Conservation (phyloP, 2,113 vertebrate species). For the Laticauda colubrina region DNA sequence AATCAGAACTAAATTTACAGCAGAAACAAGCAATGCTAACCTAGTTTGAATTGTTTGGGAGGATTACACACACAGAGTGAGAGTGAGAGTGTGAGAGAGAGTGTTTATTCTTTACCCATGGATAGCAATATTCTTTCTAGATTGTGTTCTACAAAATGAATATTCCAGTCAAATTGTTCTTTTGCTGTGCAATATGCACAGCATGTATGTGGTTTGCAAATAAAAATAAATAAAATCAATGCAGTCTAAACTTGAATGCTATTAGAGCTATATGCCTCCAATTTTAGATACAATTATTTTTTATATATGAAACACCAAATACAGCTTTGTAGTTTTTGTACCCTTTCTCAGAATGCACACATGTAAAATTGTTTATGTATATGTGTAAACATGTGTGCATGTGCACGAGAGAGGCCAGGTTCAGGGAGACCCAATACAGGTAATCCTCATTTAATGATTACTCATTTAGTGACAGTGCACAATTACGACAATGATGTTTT, state of each 20-base stretch:
- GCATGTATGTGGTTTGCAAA: neutral
- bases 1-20: neutral
- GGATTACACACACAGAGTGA: neutral
- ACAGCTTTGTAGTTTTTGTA: neutral
- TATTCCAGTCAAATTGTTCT: neutral
- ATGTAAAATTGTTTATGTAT: neutral
- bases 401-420: neutral
- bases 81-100: too few species aligned
- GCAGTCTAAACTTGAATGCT: neutral
- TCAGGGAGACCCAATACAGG: neutral
- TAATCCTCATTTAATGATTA: neutral
- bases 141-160: neutral
- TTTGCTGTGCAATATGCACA: neutral
- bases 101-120: neutral
- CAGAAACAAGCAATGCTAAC: neutral
- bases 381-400: neutral
- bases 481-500: neutral
- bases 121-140: neutral
- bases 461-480: neutral
- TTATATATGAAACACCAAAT: neutral
- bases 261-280: neutral
- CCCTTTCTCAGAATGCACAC: neutral
- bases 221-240: neutral
- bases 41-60: neutral
- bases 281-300: neutral